phyloP scores from a whole-genome alignment of 2,888 invertebrate genomes.

The Drosophila peninsularis region DNA sequence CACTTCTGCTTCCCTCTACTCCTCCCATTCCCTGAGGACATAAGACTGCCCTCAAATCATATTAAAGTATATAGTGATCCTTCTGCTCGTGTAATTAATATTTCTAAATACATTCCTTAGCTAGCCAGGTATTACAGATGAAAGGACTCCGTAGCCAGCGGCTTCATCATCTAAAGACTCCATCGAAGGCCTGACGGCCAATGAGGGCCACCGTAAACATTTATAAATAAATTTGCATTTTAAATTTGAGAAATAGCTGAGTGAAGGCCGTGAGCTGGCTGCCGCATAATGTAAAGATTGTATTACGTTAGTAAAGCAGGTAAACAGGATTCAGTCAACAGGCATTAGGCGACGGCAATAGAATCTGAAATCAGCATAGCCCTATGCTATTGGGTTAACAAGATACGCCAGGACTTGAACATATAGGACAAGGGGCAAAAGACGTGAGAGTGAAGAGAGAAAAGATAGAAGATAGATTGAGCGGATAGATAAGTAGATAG shows the following conservation, averaged over 20 bases:
- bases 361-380: neutral
- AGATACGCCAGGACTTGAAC: neutral
- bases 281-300: neutral
- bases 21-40: no score
- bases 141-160: neutral
- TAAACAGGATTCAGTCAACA: constrained; percentile 2
- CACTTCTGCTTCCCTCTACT: neutral
- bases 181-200: neutral
- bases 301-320: neutral
- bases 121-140: neutral
- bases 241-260: neutral
- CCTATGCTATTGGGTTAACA: neutral
- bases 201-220: constrained; percentile 1
- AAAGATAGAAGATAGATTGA: neutral
- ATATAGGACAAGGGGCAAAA: neutral
- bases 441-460: neutral
- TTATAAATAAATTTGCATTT: constrained; percentile 6
- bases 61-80: no score
- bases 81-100: no score
- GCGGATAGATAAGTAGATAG: no score
- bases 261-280: neutral
- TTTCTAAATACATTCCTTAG: neutral
- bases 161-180: neutral
- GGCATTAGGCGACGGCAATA: neutral
- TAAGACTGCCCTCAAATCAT: neutral